These are phyloP conservation scores for Drosophila orena DNA, from an alignment of 1,140 invertebrate species.

Conservation along the genomic window DNA sequence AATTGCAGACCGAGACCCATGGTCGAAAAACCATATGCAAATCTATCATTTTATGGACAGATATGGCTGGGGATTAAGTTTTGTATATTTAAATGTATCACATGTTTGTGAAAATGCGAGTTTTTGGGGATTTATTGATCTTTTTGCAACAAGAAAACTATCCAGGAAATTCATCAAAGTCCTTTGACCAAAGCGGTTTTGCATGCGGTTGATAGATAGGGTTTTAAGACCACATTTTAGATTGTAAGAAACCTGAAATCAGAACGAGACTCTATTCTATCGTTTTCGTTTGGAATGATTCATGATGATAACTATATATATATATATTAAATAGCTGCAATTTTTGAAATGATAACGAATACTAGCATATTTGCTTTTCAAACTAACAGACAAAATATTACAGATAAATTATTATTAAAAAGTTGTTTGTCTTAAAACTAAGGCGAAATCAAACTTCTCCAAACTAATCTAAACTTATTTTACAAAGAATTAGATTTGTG, in stretches of 20 bases:
- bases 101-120: constrained; percentile 51
- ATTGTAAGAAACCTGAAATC: constrained; percentile 17
- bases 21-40: constrained; percentile 36
- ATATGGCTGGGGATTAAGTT: constrained; percentile 27
- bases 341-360: background rate
- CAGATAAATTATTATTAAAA: no score
- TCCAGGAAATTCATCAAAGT: constrained; percentile 68
- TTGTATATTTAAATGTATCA: constrained; percentile 39
- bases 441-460: background rate
- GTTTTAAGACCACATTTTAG: constrained; percentile 61
- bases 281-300: background rate
- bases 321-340: background rate
- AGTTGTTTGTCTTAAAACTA: background rate
- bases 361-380: no score
- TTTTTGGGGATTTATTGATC: constrained; percentile 39
- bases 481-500: no score
- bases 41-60: constrained; percentile 44
- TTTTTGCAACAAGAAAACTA: constrained; percentile 18
- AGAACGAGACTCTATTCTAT: background rate
- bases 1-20: constrained; percentile 24
- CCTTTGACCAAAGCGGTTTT: constrained; percentile 38
- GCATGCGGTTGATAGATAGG: constrained; percentile 60
- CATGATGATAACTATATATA: background rate
- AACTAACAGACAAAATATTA: no score
- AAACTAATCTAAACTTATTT: no score